Evolutionary conservation across 2,797 vertebrate genomes (phyloP).

Genomic region (Chelmon rostratus): DNA sequence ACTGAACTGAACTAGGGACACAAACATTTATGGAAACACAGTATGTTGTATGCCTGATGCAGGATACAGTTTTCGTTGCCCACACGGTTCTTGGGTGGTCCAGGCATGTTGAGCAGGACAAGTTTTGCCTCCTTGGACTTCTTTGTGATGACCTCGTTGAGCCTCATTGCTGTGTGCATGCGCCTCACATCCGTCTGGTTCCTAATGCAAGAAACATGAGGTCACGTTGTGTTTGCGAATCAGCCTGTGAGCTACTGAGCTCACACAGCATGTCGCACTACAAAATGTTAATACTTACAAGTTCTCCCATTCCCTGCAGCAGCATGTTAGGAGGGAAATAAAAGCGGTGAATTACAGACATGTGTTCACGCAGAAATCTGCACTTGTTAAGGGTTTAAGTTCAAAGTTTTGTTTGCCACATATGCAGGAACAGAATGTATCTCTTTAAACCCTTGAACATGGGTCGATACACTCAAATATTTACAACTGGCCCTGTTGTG

Average conservation of each 20-base stretch:
- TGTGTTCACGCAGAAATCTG: background rate
- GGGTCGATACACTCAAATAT: constrained; percentile 43
- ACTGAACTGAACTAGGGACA: background rate
- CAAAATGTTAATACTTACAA: constrained; percentile 89
- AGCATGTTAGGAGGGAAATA: constrained; percentile 79
- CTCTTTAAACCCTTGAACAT: constrained; percentile 4
- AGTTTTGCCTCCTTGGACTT: constrained; percentile 97
- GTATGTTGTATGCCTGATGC: background rate
- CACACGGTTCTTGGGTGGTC: constrained; percentile 94
- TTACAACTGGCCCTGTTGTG: constrained; percentile 8
- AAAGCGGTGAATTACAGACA: constrained; percentile 37
- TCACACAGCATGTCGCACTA: background rate
- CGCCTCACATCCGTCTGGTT: constrained; percentile 94
- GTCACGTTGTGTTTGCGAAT: constrained; percentile 7
- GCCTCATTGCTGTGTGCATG: constrained; percentile 97
- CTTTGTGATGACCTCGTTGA: constrained; percentile 95
- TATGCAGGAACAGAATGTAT: background rate
- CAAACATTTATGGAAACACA: background rate
- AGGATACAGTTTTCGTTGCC: constrained; percentile 98
- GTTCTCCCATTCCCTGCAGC: constrained; percentile 96
- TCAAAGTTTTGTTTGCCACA: constrained; percentile 48
- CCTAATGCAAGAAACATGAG: constrained; percentile 77
- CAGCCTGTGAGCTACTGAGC: background rate
- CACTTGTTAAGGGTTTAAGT: constrained; percentile 1
- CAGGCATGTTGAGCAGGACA: constrained; percentile 98